Conservation (phyloP, 2,113 vertebrate species). For the Urocolius indicus region DNA sequence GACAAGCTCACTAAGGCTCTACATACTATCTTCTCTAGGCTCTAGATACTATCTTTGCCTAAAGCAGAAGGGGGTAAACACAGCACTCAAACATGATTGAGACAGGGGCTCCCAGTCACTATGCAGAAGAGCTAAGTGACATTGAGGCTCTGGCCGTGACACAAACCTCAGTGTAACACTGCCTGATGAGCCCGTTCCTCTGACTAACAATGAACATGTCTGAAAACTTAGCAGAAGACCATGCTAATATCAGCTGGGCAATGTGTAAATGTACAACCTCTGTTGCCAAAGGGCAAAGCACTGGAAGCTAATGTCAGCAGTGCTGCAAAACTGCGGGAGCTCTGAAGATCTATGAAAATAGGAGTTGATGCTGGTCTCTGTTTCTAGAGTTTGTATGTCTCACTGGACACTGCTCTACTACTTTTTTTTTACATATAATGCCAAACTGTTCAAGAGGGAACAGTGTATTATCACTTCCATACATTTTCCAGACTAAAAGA, state of each 20-base stretch:
- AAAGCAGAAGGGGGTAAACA: background rate
- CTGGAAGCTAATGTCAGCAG: background rate
- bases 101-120: background rate
- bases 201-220: background rate
- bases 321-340: background rate
- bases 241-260: background rate
- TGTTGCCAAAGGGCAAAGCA: background rate
- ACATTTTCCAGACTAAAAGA: background rate
- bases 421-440: background rate
- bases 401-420: background rate
- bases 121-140: background rate
- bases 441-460: background rate
- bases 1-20: background rate
- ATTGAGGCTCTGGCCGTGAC: background rate
- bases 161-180: background rate
- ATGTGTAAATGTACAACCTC: background rate
- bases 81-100: background rate
- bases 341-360: background rate
- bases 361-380: background rate
- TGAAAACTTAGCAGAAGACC: background rate
- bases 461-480: background rate
- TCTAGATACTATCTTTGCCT: background rate
- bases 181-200: background rate
- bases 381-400: background rate
- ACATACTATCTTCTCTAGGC: background rate